Base-by-base conservation (phyloP, 1,140 invertebrate species). In the Drosophila watanabei region DNA sequence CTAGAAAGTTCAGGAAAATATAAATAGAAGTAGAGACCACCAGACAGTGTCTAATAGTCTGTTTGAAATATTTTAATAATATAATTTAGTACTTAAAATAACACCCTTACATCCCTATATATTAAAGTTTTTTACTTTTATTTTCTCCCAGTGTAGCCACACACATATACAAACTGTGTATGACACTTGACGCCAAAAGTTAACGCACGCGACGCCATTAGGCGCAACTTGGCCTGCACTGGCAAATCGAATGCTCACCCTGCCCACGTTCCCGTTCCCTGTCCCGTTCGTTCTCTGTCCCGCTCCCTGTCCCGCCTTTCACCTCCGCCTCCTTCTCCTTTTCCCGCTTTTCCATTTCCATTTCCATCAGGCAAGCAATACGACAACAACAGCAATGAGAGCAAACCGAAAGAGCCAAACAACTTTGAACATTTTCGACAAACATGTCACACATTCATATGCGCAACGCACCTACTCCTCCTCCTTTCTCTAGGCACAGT, bases 351-450 rank as follows among this genome's bases (percentile, higher is more conserved):
- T 41, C 54, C 68, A 52, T 43, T 60, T 61, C 45, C 58, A 68
- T 75, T 54, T 72, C 73, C 72, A 80, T 73, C 69, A 75, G 46
- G 59, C 70, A 43, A 69, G 56, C 60, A 65, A 54, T 62, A 28
- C 59, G 30, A 58, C 43, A 64, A 51, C 39, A 65, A 65, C 73
- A 59, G 58, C 68, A 73, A 45, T 57, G 65, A 46, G 54, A 63
- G 39, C 58, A 49, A 70, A 58, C 52, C 45, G 41, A 46, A 58
- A 66, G 68, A 75, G 64, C 64, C 73, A 84, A 89, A 89, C 85
- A 89, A 85, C 81, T 89, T 87, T 88, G 76, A 87, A 72, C 81
- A 88, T 89, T 80, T 88, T 89, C 85, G 85, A 90, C 86, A 89
- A 89, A 90, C 86, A 89, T 89, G 85, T 89, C 85, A 90, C 85